Base-by-base conservation (phyloP, 2,113 vertebrate genomes). In the Chaenocephalus aceratus region DNA sequence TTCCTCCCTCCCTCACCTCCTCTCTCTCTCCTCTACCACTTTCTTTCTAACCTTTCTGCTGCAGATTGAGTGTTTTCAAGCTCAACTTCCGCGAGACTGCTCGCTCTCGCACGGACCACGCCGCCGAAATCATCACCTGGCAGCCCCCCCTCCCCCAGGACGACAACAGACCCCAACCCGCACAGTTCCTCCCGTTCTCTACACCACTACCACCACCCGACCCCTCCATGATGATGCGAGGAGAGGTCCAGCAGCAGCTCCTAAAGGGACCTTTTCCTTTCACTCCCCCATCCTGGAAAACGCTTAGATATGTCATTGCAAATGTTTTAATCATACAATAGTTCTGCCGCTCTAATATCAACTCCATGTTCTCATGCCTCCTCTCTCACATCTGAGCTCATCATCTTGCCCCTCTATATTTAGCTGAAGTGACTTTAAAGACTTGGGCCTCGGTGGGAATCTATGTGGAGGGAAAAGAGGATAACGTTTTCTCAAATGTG, bases 1-100 rank as follows among this genome's bases (percentile, higher is more conserved):
- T 34, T 93, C 82, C 87, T 70, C 60, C 48, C 36, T 70, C 60
- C 48, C 36, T 65, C 15, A 3, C 41, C 44, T 9, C 48, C 62
- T 4, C 18, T 8, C 86, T 70, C 48, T 70, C 83, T 45, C 51
- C 23, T 36, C 16, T 44, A 71, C 56, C 79, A 66, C 10, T 60
- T 74, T 78, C 73, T 68, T 72, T 92, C 78, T 78, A 89, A 90
- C 89, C 91, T 91, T 95, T 95, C 95, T 95, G 94, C 96, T 96
- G 95, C 96, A 98, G 97, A 99, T 97, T 98, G 97, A 98, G 93
- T 96, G 92, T 92, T 95, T 30, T 95, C 95, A 94, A 94, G 95
- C 96, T 96, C 95, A 96, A 91, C 95, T 97, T 97, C 96, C 96
- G 96, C 93, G 96, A 95, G 94, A 95, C 95, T 53, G 96, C 96